Base-by-base conservation (phyloP, 2,113 vertebrate genomes). In the Leptobrachium leishanense region DNA sequence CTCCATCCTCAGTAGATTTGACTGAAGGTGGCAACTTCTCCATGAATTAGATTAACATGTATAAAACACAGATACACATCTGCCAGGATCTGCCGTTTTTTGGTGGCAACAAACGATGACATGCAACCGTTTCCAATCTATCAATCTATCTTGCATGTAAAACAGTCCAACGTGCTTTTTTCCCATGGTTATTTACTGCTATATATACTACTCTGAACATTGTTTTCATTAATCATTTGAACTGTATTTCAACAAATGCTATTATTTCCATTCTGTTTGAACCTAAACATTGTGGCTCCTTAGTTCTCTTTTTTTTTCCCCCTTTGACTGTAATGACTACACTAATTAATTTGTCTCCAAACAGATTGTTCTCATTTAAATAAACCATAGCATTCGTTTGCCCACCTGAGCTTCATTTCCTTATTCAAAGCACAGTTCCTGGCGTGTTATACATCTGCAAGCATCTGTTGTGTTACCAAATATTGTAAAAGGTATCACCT, bases 401-500 rank as follows among this genome's bases (percentile, higher is more conserved):
- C 85, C 76, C 91, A 93, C 92, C 91, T 93, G 89, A 88, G 86
- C 86, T 88, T 83, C 84, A 72, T 85, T 84, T 84, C 81, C 89
- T 91, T 84, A 91, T 94, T 91, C 92, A 88, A 81, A 89, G 90
- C 79, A 82, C 80, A 85, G 90, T 90, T 90, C 89, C 88, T 91
- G 78, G 68, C 65, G 64, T 68, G 71, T 68, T 81, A 72, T 74
- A 81, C 78, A 80, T 80, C 77, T 74, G 89, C 84, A 67, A 83
- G 85, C 83, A 81, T 84, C 81, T 86, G 82, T 84, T 90, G 86
- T 91, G 88, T 91, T 92, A 90, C 84, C 86, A 91, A 92, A 91
- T 90, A 91, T 85, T 91, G 89, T 91, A 85, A 87, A 91, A 92
- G 91, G 91, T 91, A 93, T 90, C 87, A 89, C 84, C 81, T 87